These are phyloP conservation scores for Poecilia wingei DNA, from an alignment of 2,797 vertebrate genomes.

Conservation along the genomic window DNA sequence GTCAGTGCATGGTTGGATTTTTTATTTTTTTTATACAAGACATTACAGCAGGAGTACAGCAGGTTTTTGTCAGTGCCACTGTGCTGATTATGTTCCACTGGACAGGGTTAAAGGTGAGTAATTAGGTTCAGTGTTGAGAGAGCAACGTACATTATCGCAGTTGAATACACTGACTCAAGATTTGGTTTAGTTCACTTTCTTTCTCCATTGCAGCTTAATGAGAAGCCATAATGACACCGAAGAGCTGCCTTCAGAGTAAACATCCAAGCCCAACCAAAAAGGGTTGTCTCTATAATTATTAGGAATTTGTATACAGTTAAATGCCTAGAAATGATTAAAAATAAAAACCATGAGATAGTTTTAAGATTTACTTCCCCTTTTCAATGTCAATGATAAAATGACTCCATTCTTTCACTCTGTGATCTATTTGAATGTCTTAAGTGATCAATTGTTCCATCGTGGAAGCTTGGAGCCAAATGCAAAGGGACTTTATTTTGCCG, in stretches of 20 bases:
- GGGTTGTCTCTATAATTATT: too few species aligned
- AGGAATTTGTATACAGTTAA: too few species aligned
- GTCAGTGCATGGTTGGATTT: background rate
- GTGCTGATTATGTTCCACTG: background rate
- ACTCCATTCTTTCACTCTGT: background rate
- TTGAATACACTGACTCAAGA: background rate
- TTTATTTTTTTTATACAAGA: background rate
- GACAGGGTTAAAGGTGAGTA: background rate
- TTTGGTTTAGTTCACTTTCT: background rate
- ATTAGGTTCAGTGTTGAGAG: background rate
- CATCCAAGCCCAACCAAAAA: background rate
- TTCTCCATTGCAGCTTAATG: background rate
- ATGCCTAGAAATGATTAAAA: too few species aligned
- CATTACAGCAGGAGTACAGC: background rate
- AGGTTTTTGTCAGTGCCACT: background rate
- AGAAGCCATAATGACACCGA: background rate
- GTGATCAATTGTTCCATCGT: background rate
- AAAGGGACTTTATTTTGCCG: background rate
- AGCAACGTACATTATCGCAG: background rate
- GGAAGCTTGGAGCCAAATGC: background rate
- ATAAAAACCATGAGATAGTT: too few species aligned
- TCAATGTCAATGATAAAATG: background rate
- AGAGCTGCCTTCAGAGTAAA: background rate
- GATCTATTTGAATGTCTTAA: background rate
- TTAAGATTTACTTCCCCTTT: background rate